A percentile compares a stretch with the other conserved stretches of the same genome.
Conservation (phyloP, 1,140 invertebrate genomes). For the Battus philenor region DNA sequence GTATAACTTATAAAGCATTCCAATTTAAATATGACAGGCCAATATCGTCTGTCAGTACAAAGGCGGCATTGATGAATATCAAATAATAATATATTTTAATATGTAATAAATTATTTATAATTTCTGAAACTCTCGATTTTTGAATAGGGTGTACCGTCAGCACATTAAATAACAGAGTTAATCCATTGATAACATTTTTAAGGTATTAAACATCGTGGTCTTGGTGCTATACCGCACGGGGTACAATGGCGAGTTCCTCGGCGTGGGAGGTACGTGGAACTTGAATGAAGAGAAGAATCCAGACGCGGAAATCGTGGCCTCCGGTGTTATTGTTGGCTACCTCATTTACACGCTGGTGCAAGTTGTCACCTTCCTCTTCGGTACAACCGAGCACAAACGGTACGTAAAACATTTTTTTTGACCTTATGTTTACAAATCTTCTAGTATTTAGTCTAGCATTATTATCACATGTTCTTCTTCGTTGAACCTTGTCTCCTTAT, state of each 20-base stretch:
- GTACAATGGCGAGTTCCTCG: constrained; percentile 87
- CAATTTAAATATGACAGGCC: no score
- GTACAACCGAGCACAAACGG: constrained; percentile 85
- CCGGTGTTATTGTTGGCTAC: constrained; percentile 89
- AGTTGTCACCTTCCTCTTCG: constrained; percentile 83
- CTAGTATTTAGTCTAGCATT: not conserved
- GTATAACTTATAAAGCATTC: no score
- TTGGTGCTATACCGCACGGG: constrained; percentile 88
- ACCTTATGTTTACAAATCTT: not conserved
- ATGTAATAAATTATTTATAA: no score
- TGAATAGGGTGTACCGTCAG: no score
- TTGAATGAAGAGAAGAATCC: constrained; percentile 91
- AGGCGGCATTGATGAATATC: no score
- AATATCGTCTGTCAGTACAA: no score
- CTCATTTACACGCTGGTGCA: constrained; percentile 87
- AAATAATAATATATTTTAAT: no score
- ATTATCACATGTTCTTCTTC: not conserved
- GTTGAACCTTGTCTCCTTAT: no score
- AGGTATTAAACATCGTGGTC: constrained; percentile 89
- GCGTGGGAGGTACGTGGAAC: constrained; percentile 91
- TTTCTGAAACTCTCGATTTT: no score
- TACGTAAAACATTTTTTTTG: constrained; percentile 36
- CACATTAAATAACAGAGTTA: no score
- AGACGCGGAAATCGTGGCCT: constrained; percentile 89
- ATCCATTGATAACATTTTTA: no score